Evolutionary conservation across 1,140 invertebrate species (phyloP), one percentile per base, ranked within the genome.

Genomic region (Habropoda laboriosa): DNA sequence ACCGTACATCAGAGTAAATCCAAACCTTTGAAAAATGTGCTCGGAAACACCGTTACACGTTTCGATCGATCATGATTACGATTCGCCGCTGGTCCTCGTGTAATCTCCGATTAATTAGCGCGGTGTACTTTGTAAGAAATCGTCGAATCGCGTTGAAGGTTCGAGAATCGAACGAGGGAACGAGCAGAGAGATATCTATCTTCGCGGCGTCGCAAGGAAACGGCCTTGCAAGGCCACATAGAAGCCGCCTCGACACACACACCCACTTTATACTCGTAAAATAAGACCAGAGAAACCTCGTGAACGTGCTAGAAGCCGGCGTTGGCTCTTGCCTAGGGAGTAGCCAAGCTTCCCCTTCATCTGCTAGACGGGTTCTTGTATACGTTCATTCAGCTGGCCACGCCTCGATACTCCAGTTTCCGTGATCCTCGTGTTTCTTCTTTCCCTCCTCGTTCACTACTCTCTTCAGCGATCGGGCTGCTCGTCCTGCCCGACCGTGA

Each of bases 171-270:
- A 55, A 70, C 12, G 38, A 24, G 8, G 16, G 24, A 47, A 24
- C 27, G 35, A 49, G 16, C 18, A 8, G 2, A 40, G 24, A 67
- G 58, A 79, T 76, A 70, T 64, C 21, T 24, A 24, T 21, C 32
- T 55, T n/a, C 74, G 42, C 30, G 30, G 12, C 32, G 27, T 51
- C 32, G 27, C 47, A n/a, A 40, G 73, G 66, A 73, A 63, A 70
- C 64, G 86, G 74, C 87, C 87, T 89, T 87, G 85, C 87, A 89
- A 89, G 86, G 87, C 70, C 82, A 73, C 53, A 35, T 74, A 66
- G 45, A 53, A 71, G 55, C 53, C 77, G 63, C 49, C 83, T 64
- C 55, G 74, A 51, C 73, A 49, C 49, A 72, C 83, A 77, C 73
- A 81, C 68, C 79, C 79, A 73, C 45, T 77, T 85, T 85, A 76